These are phyloP conservation scores for Lithobates sylvaticus DNA, from an alignment of 2,797 vertebrate species.

Conservation along the genomic window DNA sequence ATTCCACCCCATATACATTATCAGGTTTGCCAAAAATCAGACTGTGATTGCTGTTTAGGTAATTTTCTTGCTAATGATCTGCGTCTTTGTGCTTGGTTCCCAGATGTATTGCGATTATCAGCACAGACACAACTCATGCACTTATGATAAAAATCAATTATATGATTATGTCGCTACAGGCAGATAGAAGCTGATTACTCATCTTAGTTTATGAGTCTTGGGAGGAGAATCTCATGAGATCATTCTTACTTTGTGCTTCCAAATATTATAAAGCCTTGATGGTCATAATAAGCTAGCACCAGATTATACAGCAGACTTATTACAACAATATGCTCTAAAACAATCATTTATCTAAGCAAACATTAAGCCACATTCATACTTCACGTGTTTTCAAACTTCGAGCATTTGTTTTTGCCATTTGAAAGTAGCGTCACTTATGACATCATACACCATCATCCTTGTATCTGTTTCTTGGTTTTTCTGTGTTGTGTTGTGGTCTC, in stretches of 20 bases:
- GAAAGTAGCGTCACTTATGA: too few relatives aligned
- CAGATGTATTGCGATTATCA: constrained; percentile 2
- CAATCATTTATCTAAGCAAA: too few relatives aligned
- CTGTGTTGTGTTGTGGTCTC: too few relatives aligned
- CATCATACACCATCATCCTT: too few relatives aligned
- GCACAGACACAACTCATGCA: neutral
- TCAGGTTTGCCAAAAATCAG: too few relatives aligned
- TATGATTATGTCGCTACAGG: neutral
- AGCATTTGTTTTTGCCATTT: too few relatives aligned
- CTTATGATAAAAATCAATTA: constrained; percentile 13
- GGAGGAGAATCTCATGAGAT: neutral
- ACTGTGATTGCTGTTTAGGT: neutral
- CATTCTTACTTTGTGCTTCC: neutral
- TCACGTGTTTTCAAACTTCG: too few relatives aligned
- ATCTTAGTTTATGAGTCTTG: neutral
- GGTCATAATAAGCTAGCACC: neutral
- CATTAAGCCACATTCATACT: too few relatives aligned
- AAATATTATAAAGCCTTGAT: neutral
- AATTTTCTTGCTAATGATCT: neutral
- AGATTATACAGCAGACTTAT: too few relatives aligned
- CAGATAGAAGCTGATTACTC: constrained; percentile 9
- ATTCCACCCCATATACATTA: too few relatives aligned
- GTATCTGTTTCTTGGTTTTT: too few relatives aligned
- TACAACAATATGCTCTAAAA: too few relatives aligned
- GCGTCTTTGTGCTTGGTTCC: neutral